phyloP scores from a whole-genome alignment of 1,140 invertebrate species.

The Nebria ingens region DNA sequence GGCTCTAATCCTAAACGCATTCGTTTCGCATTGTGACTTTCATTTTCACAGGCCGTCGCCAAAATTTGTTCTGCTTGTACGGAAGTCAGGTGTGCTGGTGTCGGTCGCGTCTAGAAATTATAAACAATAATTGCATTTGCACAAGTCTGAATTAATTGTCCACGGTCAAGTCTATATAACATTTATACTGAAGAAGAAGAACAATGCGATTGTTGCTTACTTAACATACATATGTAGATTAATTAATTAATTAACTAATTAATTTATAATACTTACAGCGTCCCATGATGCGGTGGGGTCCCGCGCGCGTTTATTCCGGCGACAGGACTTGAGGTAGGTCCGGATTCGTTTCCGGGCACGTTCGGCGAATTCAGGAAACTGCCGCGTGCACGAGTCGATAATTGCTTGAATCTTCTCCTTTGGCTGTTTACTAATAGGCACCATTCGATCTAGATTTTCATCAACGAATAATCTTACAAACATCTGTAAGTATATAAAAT shows the following conservation, averaged over 20 bases:
- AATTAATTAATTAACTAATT: background rate
- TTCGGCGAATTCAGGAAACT: slow-evolving; percentile 94
- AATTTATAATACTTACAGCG: slow-evolving; percentile 46
- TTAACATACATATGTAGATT: background rate
- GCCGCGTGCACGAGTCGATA: slow-evolving; percentile 90
- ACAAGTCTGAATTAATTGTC: too few species aligned
- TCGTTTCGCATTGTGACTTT: slow-evolving; percentile 90
- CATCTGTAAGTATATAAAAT: slow-evolving; percentile 77
- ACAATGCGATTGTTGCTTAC: background rate
- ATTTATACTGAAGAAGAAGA: background rate
- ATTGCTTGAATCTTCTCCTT: slow-evolving; percentile 97
- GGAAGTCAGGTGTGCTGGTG: slow-evolving; percentile 89
- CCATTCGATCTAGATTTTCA: slow-evolving; percentile 91
- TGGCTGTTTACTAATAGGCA: slow-evolving; percentile 94
- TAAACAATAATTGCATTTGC: slow-evolving; percentile 4
- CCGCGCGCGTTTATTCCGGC: slow-evolving; percentile 84
- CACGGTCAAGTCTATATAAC: too few species aligned
- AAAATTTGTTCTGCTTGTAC: slow-evolving; percentile 93
- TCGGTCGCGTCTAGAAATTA: slow-evolving; percentile 65
- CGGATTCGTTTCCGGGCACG: slow-evolving; percentile 87
- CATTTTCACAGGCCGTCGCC: slow-evolving; percentile 91
- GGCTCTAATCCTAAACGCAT: slow-evolving; percentile 93
- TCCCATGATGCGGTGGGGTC: slow-evolving; percentile 56
- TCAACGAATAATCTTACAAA: slow-evolving; percentile 94
- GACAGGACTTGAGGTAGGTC: slow-evolving; percentile 91